Percentiles rank a stretch among this genome's conserved stretches.
Evolutionary conservation across 2,113 vertebrate genomes (phyloP).

Genomic region (Ceratotherium simum): DNA sequence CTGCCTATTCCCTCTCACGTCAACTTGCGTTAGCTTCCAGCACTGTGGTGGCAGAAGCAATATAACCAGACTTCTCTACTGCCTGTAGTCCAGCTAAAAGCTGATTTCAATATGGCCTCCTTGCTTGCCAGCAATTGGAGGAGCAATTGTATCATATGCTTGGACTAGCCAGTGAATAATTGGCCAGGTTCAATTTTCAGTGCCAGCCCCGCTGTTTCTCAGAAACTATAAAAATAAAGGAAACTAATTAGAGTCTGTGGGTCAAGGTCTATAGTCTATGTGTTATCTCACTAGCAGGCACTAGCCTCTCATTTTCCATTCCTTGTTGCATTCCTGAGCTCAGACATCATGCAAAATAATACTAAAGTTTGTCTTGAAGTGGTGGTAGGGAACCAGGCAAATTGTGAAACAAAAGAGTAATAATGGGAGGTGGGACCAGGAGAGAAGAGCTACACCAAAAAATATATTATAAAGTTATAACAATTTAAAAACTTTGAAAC

Average conservation of each 20-base stretch:
- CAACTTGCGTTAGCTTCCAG: neutral
- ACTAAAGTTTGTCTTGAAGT: neutral
- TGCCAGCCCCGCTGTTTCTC: neutral
- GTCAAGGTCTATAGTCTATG: neutral
- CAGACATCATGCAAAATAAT: constrained; percentile 20
- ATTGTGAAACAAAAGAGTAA: constrained; percentile 32
- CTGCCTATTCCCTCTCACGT: neutral
- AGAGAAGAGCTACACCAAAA: neutral
- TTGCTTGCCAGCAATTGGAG: neutral
- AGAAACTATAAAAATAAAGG: neutral
- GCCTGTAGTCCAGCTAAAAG: neutral
- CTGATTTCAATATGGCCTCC: neutral
- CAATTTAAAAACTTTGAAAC: constrained; percentile 39
- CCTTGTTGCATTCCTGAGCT: neutral
- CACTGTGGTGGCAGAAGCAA: neutral
- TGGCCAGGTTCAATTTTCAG: neutral
- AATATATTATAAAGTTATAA: neutral
- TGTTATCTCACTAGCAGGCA: neutral
- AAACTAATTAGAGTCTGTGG: neutral
- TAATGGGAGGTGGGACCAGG: neutral
- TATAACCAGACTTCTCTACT: neutral
- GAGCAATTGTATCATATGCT: neutral
- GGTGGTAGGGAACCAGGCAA: neutral
- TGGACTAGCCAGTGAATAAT: neutral
- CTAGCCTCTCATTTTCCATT: neutral